phyloP scores from a whole-genome alignment of 2,113 vertebrate species.

The Ardeotis arabs region DNA sequence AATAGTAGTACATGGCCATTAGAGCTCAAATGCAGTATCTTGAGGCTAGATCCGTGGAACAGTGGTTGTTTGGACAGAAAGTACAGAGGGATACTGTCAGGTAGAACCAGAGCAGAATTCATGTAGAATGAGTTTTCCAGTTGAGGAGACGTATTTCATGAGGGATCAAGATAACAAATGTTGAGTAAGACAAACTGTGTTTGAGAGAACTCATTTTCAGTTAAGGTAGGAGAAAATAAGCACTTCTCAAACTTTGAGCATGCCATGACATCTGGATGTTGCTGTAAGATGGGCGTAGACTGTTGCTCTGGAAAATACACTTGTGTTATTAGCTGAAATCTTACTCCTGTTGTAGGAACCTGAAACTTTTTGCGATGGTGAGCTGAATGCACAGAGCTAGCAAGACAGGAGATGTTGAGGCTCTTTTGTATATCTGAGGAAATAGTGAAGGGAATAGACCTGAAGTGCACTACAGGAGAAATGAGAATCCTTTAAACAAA shows the following conservation, averaged over 20 bases:
- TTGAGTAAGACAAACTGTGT: background rate
- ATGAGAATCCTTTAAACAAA: background rate
- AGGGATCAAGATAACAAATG: background rate
- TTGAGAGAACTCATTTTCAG: background rate
- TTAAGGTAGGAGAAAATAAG: background rate
- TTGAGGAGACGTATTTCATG: background rate
- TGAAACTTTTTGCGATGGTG: background rate
- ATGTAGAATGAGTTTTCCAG: conserved; percentile 15
- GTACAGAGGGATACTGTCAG: background rate
- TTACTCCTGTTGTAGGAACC: background rate
- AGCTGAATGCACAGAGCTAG: background rate
- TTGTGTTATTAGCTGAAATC: background rate
- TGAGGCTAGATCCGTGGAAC: background rate
- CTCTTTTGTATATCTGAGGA: background rate
- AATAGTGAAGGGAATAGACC: background rate
- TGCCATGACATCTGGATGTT: background rate
- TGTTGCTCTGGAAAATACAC: background rate
- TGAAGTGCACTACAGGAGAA: background rate
- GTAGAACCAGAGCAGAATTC: background rate
- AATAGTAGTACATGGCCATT: background rate
- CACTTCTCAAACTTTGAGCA: background rate
- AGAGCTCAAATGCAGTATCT: background rate
- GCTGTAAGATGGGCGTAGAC: background rate
- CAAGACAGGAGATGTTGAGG: background rate
- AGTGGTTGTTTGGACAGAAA: background rate